Base-by-base conservation (phyloP, 2,113 vertebrate species). In the Malurus melanocephalus region DNA sequence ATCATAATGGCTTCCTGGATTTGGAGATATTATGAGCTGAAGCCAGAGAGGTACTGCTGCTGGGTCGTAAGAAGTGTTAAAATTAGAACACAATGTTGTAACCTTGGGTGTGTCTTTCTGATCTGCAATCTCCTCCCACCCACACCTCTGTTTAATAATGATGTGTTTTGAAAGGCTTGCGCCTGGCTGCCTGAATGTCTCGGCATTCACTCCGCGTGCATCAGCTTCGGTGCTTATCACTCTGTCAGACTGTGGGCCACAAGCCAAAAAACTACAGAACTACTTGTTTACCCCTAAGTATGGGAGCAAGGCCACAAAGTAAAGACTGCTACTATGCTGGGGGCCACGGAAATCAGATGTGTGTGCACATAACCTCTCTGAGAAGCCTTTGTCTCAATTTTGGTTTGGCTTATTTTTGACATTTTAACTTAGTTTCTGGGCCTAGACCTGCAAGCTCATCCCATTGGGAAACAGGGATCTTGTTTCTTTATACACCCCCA, bases 11-110 rank as follows among this genome's bases (percentile, higher is more conserved):
- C 81, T 97, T 97, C 97, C 97, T 97, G 97, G 94, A 97, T 97
- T 96, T 97, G 95, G 93, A 94, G 96, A 95, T 97, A 96, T 85
- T 96, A 95, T 94, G 96, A 96, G 93, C 95, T 95, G 84, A 86
- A 96, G 96, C 96, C 94, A 93, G 95, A 92, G 93, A 79, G 91
- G 89, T 93, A 90, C 85, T 75, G 82, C 89, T 84, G 87, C 82
- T 88, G 91, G 92, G 86, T 94, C 33, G 2, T 92, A 94, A 95
- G 77, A 97, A 96, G 98, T 95, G 93, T 98, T 98, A 99, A 98
- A 99, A 97, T 98, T 98, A 99, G 98, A 98, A 98, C 97, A 99
- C 98, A 99, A 98, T 99, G 97, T 98, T 97, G 72, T 88, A 97
- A 93, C 96, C 96, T 97, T 94, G 92, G 97, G 94, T 93, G 96